Evolutionary conservation across 2,113 vertebrate genomes (phyloP).

Genomic region (Marmota flaviventris): DNA sequence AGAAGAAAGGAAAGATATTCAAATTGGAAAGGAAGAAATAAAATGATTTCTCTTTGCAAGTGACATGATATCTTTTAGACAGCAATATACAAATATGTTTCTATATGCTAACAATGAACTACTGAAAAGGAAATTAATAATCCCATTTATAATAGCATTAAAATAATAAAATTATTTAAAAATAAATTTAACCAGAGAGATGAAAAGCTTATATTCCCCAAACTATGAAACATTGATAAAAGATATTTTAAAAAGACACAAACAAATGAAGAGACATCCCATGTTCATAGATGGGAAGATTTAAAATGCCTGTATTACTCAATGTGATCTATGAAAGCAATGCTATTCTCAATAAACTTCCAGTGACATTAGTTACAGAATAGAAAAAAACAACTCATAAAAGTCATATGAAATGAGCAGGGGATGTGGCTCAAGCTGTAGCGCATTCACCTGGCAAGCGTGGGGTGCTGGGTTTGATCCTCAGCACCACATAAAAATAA

Average conservation of each 20-base stretch:
- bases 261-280: not conserved
- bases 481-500: too few species aligned
- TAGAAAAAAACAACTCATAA: not conserved
- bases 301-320: not conserved
- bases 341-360: not conserved
- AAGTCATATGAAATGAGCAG: not conserved
- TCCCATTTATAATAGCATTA: not conserved
- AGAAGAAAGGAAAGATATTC: not conserved
- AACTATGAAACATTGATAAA: not conserved
- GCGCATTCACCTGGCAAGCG: too few species aligned
- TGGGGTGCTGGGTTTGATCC: too few species aligned
- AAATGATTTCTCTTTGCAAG: not conserved
- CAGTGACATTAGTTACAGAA: not conserved
- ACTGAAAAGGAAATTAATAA: not conserved
- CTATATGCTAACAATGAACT: not conserved
- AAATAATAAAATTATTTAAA: not conserved
- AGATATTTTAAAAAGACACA: not conserved
- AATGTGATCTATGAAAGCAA: not conserved
- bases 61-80: not conserved
- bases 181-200: not conserved
- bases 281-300: not conserved
- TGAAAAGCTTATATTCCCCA: not conserved
- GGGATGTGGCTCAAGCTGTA: too few species aligned
- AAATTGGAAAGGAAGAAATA: not conserved
- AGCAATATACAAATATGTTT: not conserved